Percentiles rank a stretch among this genome's conserved stretches.
These are phyloP conservation scores for Myathropa florea DNA, from an alignment of 2,888 invertebrate species.

Conservation along the genomic window DNA sequence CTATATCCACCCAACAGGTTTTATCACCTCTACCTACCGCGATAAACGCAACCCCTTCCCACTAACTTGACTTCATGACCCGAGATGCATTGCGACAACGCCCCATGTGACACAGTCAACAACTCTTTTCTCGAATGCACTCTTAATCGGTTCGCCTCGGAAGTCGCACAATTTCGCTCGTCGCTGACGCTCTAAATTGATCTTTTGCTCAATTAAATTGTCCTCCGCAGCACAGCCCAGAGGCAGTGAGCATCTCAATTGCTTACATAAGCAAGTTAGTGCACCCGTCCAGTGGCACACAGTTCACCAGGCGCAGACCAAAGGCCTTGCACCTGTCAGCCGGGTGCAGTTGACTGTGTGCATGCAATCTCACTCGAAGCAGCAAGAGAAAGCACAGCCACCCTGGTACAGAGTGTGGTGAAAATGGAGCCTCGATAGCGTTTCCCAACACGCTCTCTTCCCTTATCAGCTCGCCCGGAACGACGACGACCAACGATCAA, in stretches of 20 bases:
- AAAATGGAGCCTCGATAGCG: constrained; percentile 35
- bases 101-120: constrained; percentile 24
- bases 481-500: neutral
- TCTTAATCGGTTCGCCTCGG: constrained; percentile 43
- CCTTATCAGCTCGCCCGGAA: constrained; percentile 46
- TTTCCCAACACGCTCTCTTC: constrained; percentile 39
- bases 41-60: no score
- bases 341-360: no score
- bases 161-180: constrained; percentile 27
- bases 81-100: neutral
- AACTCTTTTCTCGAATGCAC: constrained; percentile 61
- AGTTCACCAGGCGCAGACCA: neutral
- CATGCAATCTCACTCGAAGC: neutral
- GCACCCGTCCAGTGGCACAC: constrained; percentile 29
- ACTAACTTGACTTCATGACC: no score
- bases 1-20: no score
- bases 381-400: neutral
- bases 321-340: neutral
- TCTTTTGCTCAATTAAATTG: constrained; percentile 56
- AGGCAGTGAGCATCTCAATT: constrained; percentile 40
- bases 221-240: constrained; percentile 13
- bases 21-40: no score
- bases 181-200: constrained; percentile 36
- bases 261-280: constrained; percentile 46
- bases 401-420: constrained; percentile 31